Conservation (phyloP, 2,113 vertebrate species). For the Varanus salvator region DNA sequence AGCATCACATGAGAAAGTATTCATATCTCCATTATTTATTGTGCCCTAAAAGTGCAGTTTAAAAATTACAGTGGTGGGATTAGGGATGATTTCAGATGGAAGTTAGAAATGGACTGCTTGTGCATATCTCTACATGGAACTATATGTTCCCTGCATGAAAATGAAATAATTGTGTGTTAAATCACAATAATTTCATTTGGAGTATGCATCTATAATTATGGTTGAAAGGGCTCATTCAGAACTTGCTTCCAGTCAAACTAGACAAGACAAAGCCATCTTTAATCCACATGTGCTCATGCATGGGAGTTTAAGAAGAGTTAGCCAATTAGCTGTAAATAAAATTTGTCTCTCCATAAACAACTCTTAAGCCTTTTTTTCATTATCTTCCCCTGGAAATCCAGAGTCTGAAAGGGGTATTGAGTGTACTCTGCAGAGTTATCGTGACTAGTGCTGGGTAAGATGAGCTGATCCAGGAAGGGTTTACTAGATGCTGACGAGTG, state of each 20-base stretch:
- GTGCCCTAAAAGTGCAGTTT: not conserved
- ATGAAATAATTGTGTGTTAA: not conserved
- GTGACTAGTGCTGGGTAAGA: not conserved
- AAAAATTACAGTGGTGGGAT: not conserved
- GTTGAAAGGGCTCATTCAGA: not conserved
- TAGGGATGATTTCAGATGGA: not conserved
- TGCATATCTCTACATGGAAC: not conserved
- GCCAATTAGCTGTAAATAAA: not conserved
- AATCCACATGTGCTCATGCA: not conserved
- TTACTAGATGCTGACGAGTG: not conserved
- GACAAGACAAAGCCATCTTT: conserved; percentile 7
- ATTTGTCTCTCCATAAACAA: not conserved
- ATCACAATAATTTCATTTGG: not conserved
- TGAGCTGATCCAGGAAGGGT: not conserved
- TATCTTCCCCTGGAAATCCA: not conserved
- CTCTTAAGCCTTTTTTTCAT: not conserved
- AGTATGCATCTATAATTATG: not conserved
- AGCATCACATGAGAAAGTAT: not conserved
- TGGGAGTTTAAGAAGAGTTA: not conserved
- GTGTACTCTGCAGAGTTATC: not conserved
- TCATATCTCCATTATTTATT: not conserved
- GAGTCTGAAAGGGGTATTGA: not conserved
- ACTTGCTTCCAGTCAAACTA: conserved; percentile 1
- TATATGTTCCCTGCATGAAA: not conserved
- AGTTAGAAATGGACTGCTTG: not conserved